Base-by-base conservation (phyloP, 30 jellyfish, hydroid and myxozoan genomes). In the Turritopsis dohrnii region DNA sequence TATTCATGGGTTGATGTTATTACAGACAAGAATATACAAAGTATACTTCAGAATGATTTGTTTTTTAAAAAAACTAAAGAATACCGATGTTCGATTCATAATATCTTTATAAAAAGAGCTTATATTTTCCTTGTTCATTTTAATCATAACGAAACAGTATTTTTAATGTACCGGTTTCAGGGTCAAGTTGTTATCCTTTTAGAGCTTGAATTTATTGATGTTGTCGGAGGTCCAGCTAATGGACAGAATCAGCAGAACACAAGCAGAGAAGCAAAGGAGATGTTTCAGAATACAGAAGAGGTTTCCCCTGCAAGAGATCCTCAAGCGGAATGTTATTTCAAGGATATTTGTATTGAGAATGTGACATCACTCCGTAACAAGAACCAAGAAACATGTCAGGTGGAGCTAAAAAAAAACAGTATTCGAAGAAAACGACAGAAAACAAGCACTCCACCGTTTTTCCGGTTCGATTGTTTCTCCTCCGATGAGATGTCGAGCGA, bases 401-500 rank as follows among this genome's bases (percentile, higher is more conserved):
- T 41, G 60, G 60, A 41, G 60, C 60, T 41, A 41, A 41, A 41
- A 41, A 5, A 41, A 41, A 3, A 5, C 13, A 13, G 5, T 5
- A 13, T 41, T 41, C 60, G 60, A 41, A 41, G 13, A 41, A 41
- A 13, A 41, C 5, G 60, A 41, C 5, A 13, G 13, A 41, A 41
- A 41, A 3, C 60, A 41, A 3, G 9, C 60, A 41, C n/a, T n/a
- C n/a, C n/a, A n/a, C n/a, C 60, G 60, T 41, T 3, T 41, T 41
- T 41, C 13, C 60, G 60, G 13, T 41, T 41, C 60, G 60, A 82
- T 72, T 85, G 71, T 28, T 54, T 84, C 19, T 75, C 85, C 21
- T 52, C 86, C 80, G 86, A 81, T 28, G 87, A 85, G 28, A 16
- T 81, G 24, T 83, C 88, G 9, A 80, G 75, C 52, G 41, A 22